A percentile compares a stretch with the other conserved stretches of the same genome.
phyloP scores from a whole-genome alignment of 2,113 vertebrate genomes.

The Amblyornis subalaris region DNA sequence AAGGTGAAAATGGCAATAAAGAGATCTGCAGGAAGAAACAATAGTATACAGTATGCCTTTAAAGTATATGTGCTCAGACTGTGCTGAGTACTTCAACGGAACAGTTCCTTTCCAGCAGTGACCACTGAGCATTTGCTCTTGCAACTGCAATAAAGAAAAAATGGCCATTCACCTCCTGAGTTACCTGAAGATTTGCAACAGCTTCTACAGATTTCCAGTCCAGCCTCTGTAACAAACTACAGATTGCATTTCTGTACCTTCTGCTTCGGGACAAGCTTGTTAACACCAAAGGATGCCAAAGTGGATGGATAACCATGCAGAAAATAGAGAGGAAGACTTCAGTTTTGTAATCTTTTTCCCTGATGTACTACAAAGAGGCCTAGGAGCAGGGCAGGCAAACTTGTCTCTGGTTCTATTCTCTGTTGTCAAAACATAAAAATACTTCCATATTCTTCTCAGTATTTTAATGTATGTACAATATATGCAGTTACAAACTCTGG shows the following conservation, averaged over 20 bases:
- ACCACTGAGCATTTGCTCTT: neutral
- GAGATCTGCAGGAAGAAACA: neutral
- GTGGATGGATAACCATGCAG: fast-evolving
- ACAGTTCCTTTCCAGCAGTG: neutral
- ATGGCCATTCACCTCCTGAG: neutral
- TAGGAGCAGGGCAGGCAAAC: neutral
- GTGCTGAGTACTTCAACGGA: neutral
- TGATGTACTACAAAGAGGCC: neutral
- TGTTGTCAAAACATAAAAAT: neutral
- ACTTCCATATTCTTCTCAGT: neutral
- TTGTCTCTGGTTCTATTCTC: neutral
- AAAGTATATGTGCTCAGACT: neutral
- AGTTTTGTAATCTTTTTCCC: neutral
- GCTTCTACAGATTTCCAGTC: neutral
- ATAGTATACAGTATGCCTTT: neutral
- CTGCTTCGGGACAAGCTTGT: neutral
- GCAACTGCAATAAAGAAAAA: neutral
- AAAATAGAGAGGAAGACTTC: neutral
- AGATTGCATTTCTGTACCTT: neutral
- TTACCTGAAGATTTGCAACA: neutral
- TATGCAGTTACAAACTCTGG: neutral
- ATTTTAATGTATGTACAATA: neutral
- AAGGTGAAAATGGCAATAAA: neutral
- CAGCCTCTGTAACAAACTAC: neutral
- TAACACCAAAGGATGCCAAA: neutral